phyloP scores from a whole-genome alignment of 2,797 vertebrate species.

The Acipenser oxyrinchus region DNA sequence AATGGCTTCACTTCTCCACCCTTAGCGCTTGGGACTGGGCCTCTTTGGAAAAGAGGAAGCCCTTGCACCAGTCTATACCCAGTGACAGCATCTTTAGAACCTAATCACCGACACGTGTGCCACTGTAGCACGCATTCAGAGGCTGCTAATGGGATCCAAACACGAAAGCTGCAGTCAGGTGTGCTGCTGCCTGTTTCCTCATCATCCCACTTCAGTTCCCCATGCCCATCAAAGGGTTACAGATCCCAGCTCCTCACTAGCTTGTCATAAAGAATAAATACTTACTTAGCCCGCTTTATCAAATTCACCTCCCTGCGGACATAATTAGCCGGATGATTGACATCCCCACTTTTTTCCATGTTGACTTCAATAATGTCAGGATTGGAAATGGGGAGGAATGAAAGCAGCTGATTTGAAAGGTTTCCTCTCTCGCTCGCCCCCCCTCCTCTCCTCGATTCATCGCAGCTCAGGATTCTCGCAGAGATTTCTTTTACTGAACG shows the following conservation, averaged over 20 bases:
- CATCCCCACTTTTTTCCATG: slow-evolving; percentile 15
- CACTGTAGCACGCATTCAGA: slow-evolving; percentile 5
- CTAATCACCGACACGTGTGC: slow-evolving; percentile 13
- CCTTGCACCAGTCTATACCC: neutral
- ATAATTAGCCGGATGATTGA: slow-evolving; percentile 26
- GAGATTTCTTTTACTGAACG: slow-evolving; percentile 16
- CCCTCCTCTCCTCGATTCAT: slow-evolving; percentile 34
- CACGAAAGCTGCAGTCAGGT: slow-evolving; percentile 11
- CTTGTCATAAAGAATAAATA: slow-evolving; percentile 23
- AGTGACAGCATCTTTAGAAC: slow-evolving; percentile 7
- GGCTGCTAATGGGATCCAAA: slow-evolving; percentile 21
- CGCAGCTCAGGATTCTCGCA: slow-evolving; percentile 1
- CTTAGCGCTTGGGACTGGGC: no score
- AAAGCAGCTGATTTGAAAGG: slow-evolving; percentile 35
- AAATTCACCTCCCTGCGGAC: slow-evolving; percentile 19
- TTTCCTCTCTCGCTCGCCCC: slow-evolving; percentile 29
- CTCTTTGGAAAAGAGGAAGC: no score
- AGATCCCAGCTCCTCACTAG: slow-evolving; percentile 10
- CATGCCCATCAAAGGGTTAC: neutral
- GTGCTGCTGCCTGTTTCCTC: slow-evolving; percentile 10
- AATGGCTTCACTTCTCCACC: no score
- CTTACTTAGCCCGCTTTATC: slow-evolving; percentile 14
- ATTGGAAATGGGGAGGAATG: slow-evolving; percentile 26
- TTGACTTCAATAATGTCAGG: slow-evolving; percentile 33
- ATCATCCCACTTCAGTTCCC: slow-evolving; percentile 2